phyloP scores from a whole-genome alignment of 2,797 vertebrate species.

The Etheostoma nigrum region DNA sequence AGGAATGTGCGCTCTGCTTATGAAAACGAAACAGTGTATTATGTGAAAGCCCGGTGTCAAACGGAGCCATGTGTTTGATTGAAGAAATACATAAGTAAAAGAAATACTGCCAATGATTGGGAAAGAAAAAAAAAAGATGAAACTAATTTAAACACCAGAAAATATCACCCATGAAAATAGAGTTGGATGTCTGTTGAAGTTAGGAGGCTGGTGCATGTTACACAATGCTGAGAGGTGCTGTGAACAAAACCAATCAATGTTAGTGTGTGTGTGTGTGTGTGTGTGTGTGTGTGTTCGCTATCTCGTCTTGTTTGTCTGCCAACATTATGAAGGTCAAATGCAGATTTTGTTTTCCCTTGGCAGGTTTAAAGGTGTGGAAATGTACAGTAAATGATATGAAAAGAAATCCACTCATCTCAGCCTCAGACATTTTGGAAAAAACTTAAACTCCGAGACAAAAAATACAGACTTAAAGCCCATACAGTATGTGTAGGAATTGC shows the following conservation, averaged over 20 bases:
- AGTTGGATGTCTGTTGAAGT: neutral
- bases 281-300: neutral
- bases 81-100: constrained; percentile 31
- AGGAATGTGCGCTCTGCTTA: constrained; percentile 71
- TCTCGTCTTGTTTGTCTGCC: constrained; percentile 23
- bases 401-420: neutral
- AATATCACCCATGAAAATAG: neutral
- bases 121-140: neutral
- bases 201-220: constrained; percentile 7
- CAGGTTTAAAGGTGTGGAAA: constrained; percentile 17
- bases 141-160: constrained; percentile 14
- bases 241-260: constrained; percentile 38
- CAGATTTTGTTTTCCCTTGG: neutral
- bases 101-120: constrained; percentile 22
- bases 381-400: neutral
- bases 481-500: neutral
- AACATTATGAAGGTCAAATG: constrained; percentile 44
- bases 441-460: neutral
- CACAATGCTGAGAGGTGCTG: constrained; percentile 24
- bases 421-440: neutral
- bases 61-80: constrained; percentile 61
- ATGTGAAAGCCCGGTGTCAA: constrained; percentile 70
- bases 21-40: constrained; percentile 76
- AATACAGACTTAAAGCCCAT: neutral
- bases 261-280: constrained; percentile 14